Evolutionary conservation across 2,888 invertebrate species (phyloP).

Genomic region (Plebejus anna): DNA sequence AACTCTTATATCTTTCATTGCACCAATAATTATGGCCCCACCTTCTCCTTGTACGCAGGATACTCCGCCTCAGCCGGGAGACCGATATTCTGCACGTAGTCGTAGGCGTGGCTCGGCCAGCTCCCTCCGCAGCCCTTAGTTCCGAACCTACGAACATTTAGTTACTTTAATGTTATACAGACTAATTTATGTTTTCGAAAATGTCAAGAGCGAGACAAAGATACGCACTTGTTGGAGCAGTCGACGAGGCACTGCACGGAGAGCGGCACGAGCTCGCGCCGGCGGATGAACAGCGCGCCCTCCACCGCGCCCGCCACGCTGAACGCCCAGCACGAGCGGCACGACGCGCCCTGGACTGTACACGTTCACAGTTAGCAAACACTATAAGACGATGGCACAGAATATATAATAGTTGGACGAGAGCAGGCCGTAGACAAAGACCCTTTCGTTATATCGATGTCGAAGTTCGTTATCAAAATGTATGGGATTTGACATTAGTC

Average conservation of each 20-base stretch:
- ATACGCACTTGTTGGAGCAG: conserved; percentile 58
- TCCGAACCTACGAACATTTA: conserved; percentile 47
- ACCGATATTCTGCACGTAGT: conserved; percentile 56
- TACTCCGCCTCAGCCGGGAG: conserved; percentile 56
- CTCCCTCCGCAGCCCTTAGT: conserved; percentile 58
- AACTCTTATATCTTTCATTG: neutral
- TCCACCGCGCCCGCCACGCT: conserved; percentile 67
- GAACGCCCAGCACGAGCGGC: conserved; percentile 70
- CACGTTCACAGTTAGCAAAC: neutral
- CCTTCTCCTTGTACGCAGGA: conserved; percentile 52
- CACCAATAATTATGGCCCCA: conserved; percentile 34
- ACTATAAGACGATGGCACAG: neutral
- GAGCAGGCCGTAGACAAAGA: no score
- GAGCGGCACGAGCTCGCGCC: conserved; percentile 56
- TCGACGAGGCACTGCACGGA: conserved; percentile 66
- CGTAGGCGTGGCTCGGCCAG: conserved; percentile 63
- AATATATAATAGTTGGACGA: no score
- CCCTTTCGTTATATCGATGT: no score
- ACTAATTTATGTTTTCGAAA: neutral
- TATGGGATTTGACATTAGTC: no score
- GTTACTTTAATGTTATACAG: neutral
- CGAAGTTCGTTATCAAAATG: no score
- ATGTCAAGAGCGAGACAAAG: neutral
- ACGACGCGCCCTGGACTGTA: conserved; percentile 55
- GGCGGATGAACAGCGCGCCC: conserved; percentile 61